These are phyloP conservation scores for Pseudomyrmex flavicornis DNA, from an alignment of 1,140 invertebrate species.

Conservation along the genomic window DNA sequence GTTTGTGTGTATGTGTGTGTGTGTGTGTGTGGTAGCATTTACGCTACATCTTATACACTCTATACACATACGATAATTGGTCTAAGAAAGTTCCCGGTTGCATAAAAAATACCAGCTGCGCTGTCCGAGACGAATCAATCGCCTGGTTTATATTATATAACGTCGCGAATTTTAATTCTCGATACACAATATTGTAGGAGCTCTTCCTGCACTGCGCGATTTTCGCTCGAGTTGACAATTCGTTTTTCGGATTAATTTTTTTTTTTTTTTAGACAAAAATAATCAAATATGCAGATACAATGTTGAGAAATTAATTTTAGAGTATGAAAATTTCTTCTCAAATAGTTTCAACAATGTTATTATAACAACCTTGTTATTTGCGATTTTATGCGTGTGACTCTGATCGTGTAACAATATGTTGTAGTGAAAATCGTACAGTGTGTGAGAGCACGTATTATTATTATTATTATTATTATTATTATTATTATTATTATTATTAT, in stretches of 20 bases:
- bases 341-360: background rate
- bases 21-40: slow-evolving; percentile 54
- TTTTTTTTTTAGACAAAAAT: background rate
- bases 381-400: background rate
- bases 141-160: slow-evolving; percentile 7
- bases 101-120: slow-evolving; percentile 69
- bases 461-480: no score
- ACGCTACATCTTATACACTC: slow-evolving; percentile 62
- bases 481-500: no score
- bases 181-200: slow-evolving; percentile 17
- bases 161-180: slow-evolving; percentile 33
- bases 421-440: slow-evolving; percentile 35
- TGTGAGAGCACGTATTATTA: slow-evolving; percentile 4
- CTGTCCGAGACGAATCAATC: slow-evolving; percentile 45
- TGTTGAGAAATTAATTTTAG: background rate
- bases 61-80: slow-evolving; percentile 64
- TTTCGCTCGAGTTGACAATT: slow-evolving; percentile 11
- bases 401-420: background rate
- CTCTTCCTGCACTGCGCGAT: slow-evolving; percentile 10
- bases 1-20: background rate
- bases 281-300: no score
- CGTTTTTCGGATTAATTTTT: background rate
- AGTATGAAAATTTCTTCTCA: no score
- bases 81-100: slow-evolving; percentile 66
- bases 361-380: background rate